Conservation (phyloP, 1,140 invertebrate genomes). For the Elysia chlorotica region DNA sequence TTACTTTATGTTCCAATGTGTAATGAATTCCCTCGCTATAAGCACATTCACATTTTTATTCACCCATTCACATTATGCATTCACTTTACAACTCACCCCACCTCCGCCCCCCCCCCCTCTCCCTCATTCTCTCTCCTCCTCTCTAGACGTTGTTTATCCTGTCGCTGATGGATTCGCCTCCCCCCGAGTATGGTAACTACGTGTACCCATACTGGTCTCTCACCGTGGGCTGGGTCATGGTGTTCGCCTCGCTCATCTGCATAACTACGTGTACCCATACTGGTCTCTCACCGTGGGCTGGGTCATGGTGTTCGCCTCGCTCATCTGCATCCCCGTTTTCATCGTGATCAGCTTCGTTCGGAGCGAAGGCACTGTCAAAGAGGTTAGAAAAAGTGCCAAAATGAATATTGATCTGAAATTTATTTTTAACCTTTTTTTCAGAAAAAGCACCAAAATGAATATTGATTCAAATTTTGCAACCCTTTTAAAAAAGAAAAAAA, state of each 20-base stretch:
- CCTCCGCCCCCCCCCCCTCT: too few species aligned
- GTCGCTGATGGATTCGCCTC: slow-evolving; percentile 31
- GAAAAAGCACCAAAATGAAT: too few species aligned
- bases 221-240: slow-evolving; percentile 70
- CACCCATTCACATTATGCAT: not conserved
- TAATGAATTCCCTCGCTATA: too few species aligned
- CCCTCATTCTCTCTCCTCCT: not conserved
- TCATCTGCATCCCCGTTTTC: slow-evolving; percentile 70
- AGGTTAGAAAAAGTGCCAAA: slow-evolving; percentile 34
- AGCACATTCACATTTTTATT: not conserved
- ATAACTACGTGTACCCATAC: slow-evolving; percentile 67
- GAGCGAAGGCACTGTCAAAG: slow-evolving; percentile 52
- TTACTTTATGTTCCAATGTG: too few species aligned
- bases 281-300: slow-evolving; percentile 73
- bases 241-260: slow-evolving; percentile 67
- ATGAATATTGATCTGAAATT: too few species aligned
- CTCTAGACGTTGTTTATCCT: slow-evolving; percentile 45
- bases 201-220: slow-evolving; percentile 70
- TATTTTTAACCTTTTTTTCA: too few species aligned
- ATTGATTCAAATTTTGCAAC: too few species aligned
- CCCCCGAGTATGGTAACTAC: slow-evolving; percentile 53
- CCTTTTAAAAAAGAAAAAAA: too few species aligned
- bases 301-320: slow-evolving; percentile 67
- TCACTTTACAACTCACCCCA: not conserved
- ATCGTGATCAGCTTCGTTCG: slow-evolving; percentile 64